Percentiles rank a stretch among this genome's conserved stretches.
Evolutionary conservation across 2,113 vertebrate species (phyloP).

Genomic region (Macroglossus sobrinus): DNA sequence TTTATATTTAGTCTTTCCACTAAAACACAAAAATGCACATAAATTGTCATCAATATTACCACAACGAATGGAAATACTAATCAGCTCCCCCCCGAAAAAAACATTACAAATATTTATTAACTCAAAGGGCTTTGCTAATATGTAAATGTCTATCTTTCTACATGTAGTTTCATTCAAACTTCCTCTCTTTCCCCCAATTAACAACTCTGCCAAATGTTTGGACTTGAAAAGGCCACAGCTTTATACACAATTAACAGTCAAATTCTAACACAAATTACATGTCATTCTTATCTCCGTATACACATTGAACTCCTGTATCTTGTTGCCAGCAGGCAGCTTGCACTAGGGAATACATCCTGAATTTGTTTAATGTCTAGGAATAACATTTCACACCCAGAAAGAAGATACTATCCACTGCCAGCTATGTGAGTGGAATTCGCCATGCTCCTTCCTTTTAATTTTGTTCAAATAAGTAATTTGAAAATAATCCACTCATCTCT

Average conservation of each 20-base stretch:
- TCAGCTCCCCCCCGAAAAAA: background rate
- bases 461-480: conserved; percentile 18
- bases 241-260: conserved; percentile 84
- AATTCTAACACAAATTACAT: conserved; percentile 85
- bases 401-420: conserved; percentile 22
- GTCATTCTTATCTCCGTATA: conserved; percentile 85
- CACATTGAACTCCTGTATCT: conserved; percentile 87
- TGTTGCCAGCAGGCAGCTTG: conserved; percentile 82
- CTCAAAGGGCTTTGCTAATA: conserved; percentile 51
- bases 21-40: conserved; percentile 18
- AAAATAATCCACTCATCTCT: background rate
- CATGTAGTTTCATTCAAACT: conserved; percentile 63
- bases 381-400: conserved; percentile 69
- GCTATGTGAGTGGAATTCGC: background rate
- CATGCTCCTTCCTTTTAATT: background rate
- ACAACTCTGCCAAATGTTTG: conserved; percentile 66
- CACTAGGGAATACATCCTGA: conserved; percentile 80
- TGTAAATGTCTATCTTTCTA: conserved; percentile 60
- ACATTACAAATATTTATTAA: conserved; percentile 30
- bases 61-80: conserved; percentile 20
- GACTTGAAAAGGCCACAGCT: conserved; percentile 75
- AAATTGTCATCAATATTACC: background rate
- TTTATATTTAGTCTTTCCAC: background rate
- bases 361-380: conserved; percentile 78
- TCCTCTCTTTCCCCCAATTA: conserved; percentile 73